Base-by-base conservation (phyloP, 2,797 vertebrate species). In the Potorous gilbertii region DNA sequence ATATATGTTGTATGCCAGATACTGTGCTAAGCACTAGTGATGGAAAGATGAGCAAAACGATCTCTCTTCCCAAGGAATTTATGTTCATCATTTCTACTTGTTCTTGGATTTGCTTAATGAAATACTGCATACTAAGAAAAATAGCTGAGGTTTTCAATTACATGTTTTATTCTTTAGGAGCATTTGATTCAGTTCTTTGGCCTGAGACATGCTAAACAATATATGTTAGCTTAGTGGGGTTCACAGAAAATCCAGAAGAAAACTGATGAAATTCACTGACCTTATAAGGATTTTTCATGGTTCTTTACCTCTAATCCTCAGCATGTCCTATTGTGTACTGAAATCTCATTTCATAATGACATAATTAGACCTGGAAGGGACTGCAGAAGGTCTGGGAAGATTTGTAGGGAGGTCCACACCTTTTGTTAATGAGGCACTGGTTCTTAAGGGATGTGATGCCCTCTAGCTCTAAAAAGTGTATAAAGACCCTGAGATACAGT, bases 281-380 rank as follows among this genome's bases (percentile, higher is more conserved):
- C 3, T n/a, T 24, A 27, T 29, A 28, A 10, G 92, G 52, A 2
- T 11, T 91, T 92, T 92, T 8, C 0, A 2, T 29, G 4, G 3
- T 46, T 52, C 89, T 55, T 8, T 18, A 54, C 29, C 46, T n/a
- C 3, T 6, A 94, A 27, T 62, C 6, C 40, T 59, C 24, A 92
- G 1, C 6, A 1, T 14, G 5, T 28, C 90, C 91, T 56, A 62
- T 24, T 2, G 0, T 0, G 50, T 13, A 40, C 18, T 9, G 16
- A 74, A 74, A 74, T 74, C 34, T 94, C 8, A 46, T 6, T 55
- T 94, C 40, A 40, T 28, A 59, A 0, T 0, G 16, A 56, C 40
- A 27, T 13, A 91, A 28, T 94, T 46, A 81, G 66, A 81, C 2
- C 18, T 81, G 0, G 8, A 24, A 46, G 14, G 5, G n/a, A 74